A percentile compares a stretch with the other conserved stretches of the same genome.
These are phyloP conservation scores for Endotricha flammealis DNA, from an alignment of 2,888 invertebrate genomes.

Conservation along the genomic window DNA sequence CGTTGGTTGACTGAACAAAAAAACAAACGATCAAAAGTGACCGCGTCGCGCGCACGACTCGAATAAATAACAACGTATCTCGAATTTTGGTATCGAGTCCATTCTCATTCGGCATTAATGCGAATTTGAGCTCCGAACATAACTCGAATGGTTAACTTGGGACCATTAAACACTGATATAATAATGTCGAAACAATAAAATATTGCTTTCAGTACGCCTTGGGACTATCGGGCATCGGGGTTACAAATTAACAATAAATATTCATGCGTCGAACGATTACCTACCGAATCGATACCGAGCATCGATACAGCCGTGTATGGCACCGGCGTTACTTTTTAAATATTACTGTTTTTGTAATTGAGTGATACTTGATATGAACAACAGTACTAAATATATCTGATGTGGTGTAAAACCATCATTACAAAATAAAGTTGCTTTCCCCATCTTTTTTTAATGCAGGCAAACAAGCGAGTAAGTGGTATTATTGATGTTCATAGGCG, in stretches of 20 bases:
- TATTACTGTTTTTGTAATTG: neutral
- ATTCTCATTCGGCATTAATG: slow-evolving; percentile 46
- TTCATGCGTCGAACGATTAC: slow-evolving; percentile 56
- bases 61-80: slow-evolving; percentile 38
- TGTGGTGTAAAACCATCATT: too few species aligned
- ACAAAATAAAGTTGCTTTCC: too few species aligned
- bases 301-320: slow-evolving; percentile 35
- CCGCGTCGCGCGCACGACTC: too few species aligned
- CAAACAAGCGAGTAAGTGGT: too few species aligned
- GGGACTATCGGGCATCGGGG: slow-evolving; percentile 56
- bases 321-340: slow-evolving; percentile 35
- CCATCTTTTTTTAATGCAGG: too few species aligned
- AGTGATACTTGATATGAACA: neutral
- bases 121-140: slow-evolving; percentile 42
- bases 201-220: slow-evolving; percentile 54
- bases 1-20: too few species aligned
- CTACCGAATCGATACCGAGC: slow-evolving; percentile 30
- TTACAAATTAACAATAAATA: slow-evolving; percentile 74
- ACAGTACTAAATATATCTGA: too few species aligned
- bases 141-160: slow-evolving; percentile 43
- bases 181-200: slow-evolving; percentile 59
- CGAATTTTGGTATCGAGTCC: slow-evolving; percentile 37
- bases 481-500: too few species aligned
- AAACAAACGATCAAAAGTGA: too few species aligned
- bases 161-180: slow-evolving; percentile 52